These are phyloP conservation scores for Bubo bubo DNA, from an alignment of 2,113 vertebrate genomes.

Conservation along the genomic window DNA sequence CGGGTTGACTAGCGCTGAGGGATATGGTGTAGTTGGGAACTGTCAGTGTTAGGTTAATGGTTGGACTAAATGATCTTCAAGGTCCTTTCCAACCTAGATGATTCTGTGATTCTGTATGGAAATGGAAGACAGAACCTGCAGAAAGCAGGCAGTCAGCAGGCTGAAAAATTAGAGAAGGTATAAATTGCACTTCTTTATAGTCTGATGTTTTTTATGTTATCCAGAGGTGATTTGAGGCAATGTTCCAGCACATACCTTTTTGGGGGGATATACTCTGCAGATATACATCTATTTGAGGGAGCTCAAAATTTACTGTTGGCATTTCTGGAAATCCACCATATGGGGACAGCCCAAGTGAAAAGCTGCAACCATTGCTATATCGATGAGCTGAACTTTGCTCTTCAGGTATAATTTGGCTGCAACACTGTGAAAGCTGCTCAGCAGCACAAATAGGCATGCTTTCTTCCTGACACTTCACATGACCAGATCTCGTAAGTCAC, in stretches of 20 bases:
- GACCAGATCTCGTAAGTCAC: neutral
- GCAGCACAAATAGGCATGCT: neutral
- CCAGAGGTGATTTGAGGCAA: neutral
- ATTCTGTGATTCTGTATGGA: neutral
- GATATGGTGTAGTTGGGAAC: no score
- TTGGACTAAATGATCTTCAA: no score
- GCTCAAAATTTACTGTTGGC: neutral
- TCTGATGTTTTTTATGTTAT: neutral
- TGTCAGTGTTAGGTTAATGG: no score
- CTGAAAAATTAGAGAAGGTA: neutral
- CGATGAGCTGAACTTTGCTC: neutral
- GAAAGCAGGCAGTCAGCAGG: neutral
- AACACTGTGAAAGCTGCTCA: neutral
- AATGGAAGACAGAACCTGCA: neutral
- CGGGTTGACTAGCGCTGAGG: no score
- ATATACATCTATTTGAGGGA: neutral
- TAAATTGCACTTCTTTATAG: neutral
- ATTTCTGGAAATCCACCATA: neutral
- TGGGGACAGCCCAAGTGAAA: neutral
- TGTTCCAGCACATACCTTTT: neutral
- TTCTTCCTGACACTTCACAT: neutral
- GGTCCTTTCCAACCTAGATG: no score
- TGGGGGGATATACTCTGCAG: neutral
- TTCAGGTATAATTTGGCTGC: neutral
- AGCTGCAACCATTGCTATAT: rapidly evolving